Evolutionary conservation across 2,888 invertebrate species (phyloP), one percentile per base, ranked within the genome.

Genomic region (Phymatocera aterrima): DNA sequence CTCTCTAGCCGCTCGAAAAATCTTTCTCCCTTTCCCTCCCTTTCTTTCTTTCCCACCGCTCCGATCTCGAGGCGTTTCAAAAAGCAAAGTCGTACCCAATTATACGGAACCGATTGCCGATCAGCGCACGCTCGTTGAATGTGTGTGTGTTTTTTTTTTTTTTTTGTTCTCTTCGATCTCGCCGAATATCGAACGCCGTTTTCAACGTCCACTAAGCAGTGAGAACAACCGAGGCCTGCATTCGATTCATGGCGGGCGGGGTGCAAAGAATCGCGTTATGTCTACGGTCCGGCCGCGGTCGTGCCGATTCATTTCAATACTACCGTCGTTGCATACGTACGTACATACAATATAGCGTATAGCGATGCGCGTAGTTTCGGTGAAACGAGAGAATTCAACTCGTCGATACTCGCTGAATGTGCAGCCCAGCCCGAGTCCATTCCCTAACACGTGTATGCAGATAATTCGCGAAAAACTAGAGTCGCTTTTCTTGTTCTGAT

Each of bases 91-190:
- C 48, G 72, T 72, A 48, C 72, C 72, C n/a, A n/a, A n/a, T n/a
- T 34, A 72, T 48, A 51, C 18, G 72, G 51, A 21, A 72, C 72
- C 72, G 51, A 72, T 72, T 72, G 51, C 72, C 72, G 72, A 48
- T 48, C 28, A 15, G 40, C 43, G 15, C 43, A 34, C 46, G 34
- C 43, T 40, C 12, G 6, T 24, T 10, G 31, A 72, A 31, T 31
- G 18, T 31, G 28, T 6, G 12, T 6, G 6, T 2, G 10, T 48
- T 51, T 51, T 72, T 31, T 34, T 34, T 72, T 48, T 15, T 46
- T 68, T 68, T 68, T 43, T n/a, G 18, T 68, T 68, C 43, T 34
- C 15, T 28, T 18, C 37, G 37, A 72, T 72, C 31, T 34, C 51
- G 48, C 15, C 31, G 18, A 18, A 51, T 12, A 51, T 72, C 18